Evolutionary conservation across 2,888 invertebrate species (phyloP).

Genomic region (Ypsolopha scabrella): DNA sequence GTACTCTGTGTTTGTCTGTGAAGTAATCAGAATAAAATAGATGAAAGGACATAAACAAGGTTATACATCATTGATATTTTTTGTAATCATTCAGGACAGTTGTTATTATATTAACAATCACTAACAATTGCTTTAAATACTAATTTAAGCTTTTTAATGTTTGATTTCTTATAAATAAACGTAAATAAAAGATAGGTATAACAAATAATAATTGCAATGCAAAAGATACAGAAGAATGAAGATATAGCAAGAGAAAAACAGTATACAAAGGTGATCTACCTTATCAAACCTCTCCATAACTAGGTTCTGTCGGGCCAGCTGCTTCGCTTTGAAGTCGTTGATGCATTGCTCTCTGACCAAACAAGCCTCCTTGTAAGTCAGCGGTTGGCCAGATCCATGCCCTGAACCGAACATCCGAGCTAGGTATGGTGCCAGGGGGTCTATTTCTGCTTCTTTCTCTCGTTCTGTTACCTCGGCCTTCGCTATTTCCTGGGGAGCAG

Average conservation of each 20-base stretch:
- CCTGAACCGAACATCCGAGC: conserved; percentile 67
- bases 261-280: conserved; percentile 31
- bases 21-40: not conserved
- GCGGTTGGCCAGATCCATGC: conserved; percentile 35
- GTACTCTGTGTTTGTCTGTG: conserved; percentile 59
- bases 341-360: conserved; percentile 72
- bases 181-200: no score
- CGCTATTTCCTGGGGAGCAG: conserved; percentile 46
- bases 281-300: conserved; percentile 76
- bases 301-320: conserved; percentile 72
- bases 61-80: no score
- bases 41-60: no score
- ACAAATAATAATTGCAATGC: no score
- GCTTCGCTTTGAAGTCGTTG: conserved; percentile 74
- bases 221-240: no score
- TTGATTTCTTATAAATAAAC: no score
- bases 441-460: conserved; percentile 73
- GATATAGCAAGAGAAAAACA: no score
- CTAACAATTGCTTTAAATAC: no score
- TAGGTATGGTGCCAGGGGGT: conserved; percentile 75
- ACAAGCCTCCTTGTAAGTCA: conserved; percentile 59
- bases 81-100: no score
- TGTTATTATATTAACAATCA: no score
- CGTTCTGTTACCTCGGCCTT: conserved; percentile 64
- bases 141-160: no score